Percentiles rank a stretch among this genome's conserved stretches.
These are phyloP conservation scores for Grapholita molesta DNA, from an alignment of 1,140 invertebrate species.

Conservation along the genomic window DNA sequence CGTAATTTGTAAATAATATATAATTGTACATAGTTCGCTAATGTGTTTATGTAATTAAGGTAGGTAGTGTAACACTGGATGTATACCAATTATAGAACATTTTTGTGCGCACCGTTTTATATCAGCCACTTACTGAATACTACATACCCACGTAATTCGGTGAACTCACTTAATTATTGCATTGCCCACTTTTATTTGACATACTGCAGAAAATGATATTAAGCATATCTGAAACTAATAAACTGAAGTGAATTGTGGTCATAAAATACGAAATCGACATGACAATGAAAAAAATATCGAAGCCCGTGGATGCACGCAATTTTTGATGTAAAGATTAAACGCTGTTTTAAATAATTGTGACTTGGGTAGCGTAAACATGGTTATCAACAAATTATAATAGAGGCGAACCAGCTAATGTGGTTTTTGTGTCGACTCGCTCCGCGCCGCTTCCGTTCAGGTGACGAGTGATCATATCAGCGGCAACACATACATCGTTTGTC, in stretches of 20 bases:
- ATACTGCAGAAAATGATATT: too few relatives aligned
- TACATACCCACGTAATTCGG: too few relatives aligned
- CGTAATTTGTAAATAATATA: neutral
- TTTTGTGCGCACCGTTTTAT: neutral
- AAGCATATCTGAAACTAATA: too few relatives aligned
- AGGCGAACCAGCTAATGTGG: constrained; percentile 52
- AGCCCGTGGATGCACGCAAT: neutral
- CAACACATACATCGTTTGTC: constrained; percentile 53
- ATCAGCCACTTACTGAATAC: neutral
- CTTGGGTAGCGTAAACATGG: neutral
- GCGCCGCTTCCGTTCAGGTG: constrained; percentile 68
- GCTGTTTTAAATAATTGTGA: neutral
- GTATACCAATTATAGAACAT: neutral
- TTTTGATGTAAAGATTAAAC: neutral
- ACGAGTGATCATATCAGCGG: constrained; percentile 55
- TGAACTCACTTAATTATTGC: too few relatives aligned
- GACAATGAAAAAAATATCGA: neutral
- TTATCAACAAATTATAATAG: constrained; percentile 47
- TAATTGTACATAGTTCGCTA: too few relatives aligned
- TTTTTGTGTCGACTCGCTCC: constrained; percentile 57
- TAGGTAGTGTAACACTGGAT: too few relatives aligned
- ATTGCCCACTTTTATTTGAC: too few relatives aligned
- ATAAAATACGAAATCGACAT: too few relatives aligned
- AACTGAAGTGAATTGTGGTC: too few relatives aligned
- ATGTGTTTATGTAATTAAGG: too few relatives aligned